phyloP scores from a whole-genome alignment of 2,888 invertebrate species.

The Protodeltote pygarga region DNA sequence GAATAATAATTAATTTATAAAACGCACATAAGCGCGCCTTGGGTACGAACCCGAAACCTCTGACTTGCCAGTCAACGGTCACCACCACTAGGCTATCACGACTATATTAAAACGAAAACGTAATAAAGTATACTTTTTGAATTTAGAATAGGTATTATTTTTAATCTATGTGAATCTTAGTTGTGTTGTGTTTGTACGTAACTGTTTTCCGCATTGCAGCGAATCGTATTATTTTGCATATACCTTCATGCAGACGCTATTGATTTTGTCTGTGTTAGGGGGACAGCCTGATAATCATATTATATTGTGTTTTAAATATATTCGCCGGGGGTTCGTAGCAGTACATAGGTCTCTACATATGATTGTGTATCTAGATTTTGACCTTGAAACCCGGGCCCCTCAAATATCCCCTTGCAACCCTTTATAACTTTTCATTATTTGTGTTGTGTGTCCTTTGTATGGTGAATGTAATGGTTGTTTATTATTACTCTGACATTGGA shows the following conservation, averaged over 20 bases:
- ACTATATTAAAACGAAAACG: no score
- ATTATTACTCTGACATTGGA: conserved; percentile 39
- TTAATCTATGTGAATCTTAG: no score
- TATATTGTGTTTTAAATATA: conserved; percentile 84
- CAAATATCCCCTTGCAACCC: conserved; percentile 35
- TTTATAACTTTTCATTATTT: conserved; percentile 51
- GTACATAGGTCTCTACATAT: conserved; percentile 12
- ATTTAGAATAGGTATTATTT: no score
- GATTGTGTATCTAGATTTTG: conserved; percentile 35
- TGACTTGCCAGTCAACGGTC: no score
- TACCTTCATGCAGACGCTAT: conserved; percentile 81
- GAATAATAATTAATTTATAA: no score
- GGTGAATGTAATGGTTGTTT: conserved; percentile 33
- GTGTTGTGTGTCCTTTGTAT: conserved; percentile 27
- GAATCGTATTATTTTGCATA: conserved; percentile 70
- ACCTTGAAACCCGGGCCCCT: conserved; percentile 68
- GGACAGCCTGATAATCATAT: conserved; percentile 83
- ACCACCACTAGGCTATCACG: no score
- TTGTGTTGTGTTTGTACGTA: no score
- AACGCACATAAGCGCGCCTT: no score
- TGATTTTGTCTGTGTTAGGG: conserved; percentile 87
- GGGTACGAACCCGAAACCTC: no score
- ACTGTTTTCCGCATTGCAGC: conserved; percentile 53
- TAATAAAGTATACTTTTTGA: no score
- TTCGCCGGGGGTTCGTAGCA: conserved; percentile 63